Evolutionary conservation across 2,888 invertebrate species (phyloP), one percentile per base, ranked within the genome.

Genomic region (Smittia aterrima): DNA sequence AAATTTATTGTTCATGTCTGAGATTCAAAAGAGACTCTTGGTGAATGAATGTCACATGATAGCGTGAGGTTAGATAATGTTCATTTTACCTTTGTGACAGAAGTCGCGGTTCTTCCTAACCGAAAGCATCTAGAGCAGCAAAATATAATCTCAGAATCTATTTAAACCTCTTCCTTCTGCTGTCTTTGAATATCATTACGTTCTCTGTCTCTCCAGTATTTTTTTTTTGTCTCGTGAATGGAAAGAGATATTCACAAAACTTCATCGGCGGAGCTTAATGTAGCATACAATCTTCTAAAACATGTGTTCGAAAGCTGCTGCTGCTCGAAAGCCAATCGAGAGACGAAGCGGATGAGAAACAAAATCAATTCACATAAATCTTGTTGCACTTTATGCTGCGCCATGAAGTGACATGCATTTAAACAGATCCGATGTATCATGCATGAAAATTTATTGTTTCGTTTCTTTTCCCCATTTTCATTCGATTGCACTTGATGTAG

Each of bases 311-410:
- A 24, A 22, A 18, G 18, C 20, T 20, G 11, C 58, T 58, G 22
- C 24, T 64, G 11, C 22, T 25, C 4, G 1, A 24, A 4, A 22
- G 22, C 20, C n/a, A 25, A 64, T 25, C 32, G 32, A 11, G 16
- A 47, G 47, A 16, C 47, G 16, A 47, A 16, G 47, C 47, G 47
- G 47, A 64, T 64, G 25, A 64, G 64, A 22, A 9, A 64, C 24
- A 64, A 64, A 66, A 66, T 66, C 66, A 38, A 66, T 66, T 66
- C 40, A 6, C 66, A 66, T 66, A 66, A 66, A 66, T 66, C 66
- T 66, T 66, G 66, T 40, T 66, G 58, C 58, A 58, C 58, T 58
- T 58, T 27, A 64, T 27, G 64, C 22, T 64, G 22, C 20, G 64
- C 64, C 20, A 27, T 27, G 27, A 64, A 64, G 64, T 64, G 64